Conservation (phyloP, 1,140 invertebrate species). For the Atta cephalotes region DNA sequence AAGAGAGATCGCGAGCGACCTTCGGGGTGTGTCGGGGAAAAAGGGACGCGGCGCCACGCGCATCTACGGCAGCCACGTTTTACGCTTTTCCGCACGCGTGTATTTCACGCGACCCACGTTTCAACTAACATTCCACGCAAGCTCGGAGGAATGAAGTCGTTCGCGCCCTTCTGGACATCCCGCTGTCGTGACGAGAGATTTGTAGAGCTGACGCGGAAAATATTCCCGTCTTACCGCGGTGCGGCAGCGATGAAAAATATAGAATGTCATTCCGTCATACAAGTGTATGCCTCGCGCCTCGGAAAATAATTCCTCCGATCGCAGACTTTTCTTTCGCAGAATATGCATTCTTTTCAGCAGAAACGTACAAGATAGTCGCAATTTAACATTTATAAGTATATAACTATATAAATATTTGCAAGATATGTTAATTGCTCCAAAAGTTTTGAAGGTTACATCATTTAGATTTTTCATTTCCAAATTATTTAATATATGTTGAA, state of each 20-base stretch:
- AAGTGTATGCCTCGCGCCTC: conserved; percentile 6
- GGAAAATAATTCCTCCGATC: conserved; percentile 58
- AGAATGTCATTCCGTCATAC: conserved; percentile 13
- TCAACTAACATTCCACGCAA: conserved; percentile 84
- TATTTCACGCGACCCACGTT: conserved; percentile 71
- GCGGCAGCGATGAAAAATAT: conserved; percentile 38
- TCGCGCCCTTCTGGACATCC: conserved; percentile 64
- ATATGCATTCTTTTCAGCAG: background rate
- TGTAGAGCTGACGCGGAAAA: conserved; percentile 69
- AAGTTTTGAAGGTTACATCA: background rate
- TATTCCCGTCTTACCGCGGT: conserved; percentile 62
- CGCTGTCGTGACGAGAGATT: conserved; percentile 79
- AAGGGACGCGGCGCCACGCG: conserved; percentile 24
- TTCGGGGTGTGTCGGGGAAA: background rate
- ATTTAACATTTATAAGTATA: background rate
- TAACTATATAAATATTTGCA: no score
- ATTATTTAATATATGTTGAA: background rate
- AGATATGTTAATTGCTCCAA: background rate
- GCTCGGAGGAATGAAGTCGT: conserved; percentile 80
- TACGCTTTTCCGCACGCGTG: conserved; percentile 57
- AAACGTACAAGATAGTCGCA: background rate
- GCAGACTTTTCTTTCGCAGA: conserved; percentile 24
- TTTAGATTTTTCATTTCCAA: background rate
- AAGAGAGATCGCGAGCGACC: conserved; percentile 23
- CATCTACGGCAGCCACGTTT: conserved; percentile 48